A percentile compares a stretch with the other conserved stretches of the same genome.
These are phyloP conservation scores for Belgica antarctica DNA, from an alignment of 2,888 invertebrate species.

Conservation along the genomic window DNA sequence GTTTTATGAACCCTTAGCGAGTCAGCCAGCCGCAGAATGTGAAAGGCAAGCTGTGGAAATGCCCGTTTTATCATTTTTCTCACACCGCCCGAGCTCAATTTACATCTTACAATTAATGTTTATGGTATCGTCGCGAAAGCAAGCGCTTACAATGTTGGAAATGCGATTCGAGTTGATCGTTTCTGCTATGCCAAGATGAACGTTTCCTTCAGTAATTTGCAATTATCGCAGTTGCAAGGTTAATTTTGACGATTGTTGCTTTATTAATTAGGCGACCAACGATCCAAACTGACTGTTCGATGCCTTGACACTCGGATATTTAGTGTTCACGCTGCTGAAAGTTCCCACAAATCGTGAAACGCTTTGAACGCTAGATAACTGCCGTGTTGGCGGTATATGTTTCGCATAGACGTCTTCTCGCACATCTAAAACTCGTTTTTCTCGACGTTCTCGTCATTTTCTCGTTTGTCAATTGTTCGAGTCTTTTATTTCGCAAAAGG, in stretches of 20 bases:
- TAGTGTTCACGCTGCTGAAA: too few species aligned
- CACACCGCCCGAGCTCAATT: background rate
- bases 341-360: too few species aligned
- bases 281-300: too few species aligned
- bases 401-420: too few species aligned
- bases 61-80: too few species aligned
- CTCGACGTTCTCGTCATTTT: background rate
- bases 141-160: too few species aligned
- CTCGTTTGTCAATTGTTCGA: background rate
- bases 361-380: too few species aligned
- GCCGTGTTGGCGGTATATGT: too few species aligned
- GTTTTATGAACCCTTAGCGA: background rate
- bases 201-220: background rate
- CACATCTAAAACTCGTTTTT: background rate
- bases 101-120: background rate
- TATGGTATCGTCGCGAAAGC: background rate
- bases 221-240: background rate
- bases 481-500: background rate
- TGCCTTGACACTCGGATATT: too few species aligned
- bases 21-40: background rate
- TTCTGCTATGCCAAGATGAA: background rate
- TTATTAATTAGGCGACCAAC: too few species aligned
- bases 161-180: too few species aligned
- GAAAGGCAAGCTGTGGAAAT: background rate
- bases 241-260: background rate